Evolutionary conservation across 2,113 vertebrate species (phyloP), one percentile per base, ranked within the genome.

Genomic region (Aplodontia rufa): DNA sequence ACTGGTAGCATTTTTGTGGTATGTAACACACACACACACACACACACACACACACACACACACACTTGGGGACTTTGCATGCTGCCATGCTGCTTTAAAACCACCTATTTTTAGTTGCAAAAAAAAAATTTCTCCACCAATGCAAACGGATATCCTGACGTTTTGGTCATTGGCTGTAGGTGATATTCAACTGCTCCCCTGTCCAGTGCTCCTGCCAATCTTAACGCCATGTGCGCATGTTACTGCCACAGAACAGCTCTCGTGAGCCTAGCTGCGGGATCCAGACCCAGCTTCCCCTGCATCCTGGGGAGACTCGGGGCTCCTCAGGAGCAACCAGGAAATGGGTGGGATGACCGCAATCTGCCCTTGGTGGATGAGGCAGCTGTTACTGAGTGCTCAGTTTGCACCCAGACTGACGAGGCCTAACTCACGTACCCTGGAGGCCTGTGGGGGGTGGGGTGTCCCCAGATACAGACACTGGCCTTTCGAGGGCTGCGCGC

Each of bases 341-440:
- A 26, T 3, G 1, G 8, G 8, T 22, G 8, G 58, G 24, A 9
- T 0, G 0, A 22, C 58, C 28, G 49, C 22, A 60, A 8, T n/a
- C 3, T 19, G 1, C 5, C 14, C 14, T 6, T 37, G 19, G 0
- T 40, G 26, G 78, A 24, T 58, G 6, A 32, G 40, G 51, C 5
- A 10, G 7, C 42, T 1, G 6, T 53, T 10, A 45, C 35, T 8
- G 3, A 37, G 5, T 4, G 40, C 40, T 22, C 2, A 0, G 35
- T 5, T 0, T 9, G 35, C 35, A 19, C 19, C 47, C 35, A 8
- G 69, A 51, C n/a, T 40, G 53, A 9, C 14, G 1, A 11, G 28
- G 35, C 53, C 45, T 30, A 3, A 49, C 64, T 24, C 30, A 4
- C 4, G 13, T 12, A 42, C 14, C 69, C 37, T 19, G 17, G 58